Evolutionary conservation across 2,113 vertebrate species (phyloP), one percentile per base, ranked within the genome.

Genomic region (Urocynchramus pylzowi): DNA sequence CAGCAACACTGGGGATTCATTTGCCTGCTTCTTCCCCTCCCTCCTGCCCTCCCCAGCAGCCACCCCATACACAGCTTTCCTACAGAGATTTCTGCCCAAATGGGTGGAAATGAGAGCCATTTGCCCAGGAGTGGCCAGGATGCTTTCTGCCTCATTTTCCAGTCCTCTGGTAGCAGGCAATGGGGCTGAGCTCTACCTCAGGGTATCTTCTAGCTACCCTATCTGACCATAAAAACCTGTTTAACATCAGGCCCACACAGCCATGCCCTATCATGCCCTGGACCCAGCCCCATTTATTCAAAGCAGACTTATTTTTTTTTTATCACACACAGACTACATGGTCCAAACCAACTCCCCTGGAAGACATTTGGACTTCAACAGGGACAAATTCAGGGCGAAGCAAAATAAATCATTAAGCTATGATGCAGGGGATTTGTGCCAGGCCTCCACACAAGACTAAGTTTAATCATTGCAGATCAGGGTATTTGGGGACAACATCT

Each of bases 391-490:
- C 90, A 94, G 76, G 61, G 76, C 5, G 77, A 96, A 94, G 59
- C 35, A 84, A 90, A 97, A 88, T 87, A 97, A 96, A 96, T 94
- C 73, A 94, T 90, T 90, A 95, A 90, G 41, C 83, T 92, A 22
- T 75, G 80, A 92, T 90, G 65, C 44, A 87, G 77, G 92, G 49
- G 9, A 84, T 67, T 92, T 84, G 31, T 92, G 83, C 92, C 83
- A 93, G 80, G 11, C 37, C n/a, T 92, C 65, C 74, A 93, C 64
- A 95, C 53, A 87, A 75, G 53, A 71, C 60, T 73, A 88, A 96
- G 75, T 89, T 95, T 93, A 96, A 87, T 91, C 86, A 74, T 75
- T 94, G 77, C n/a, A 89, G 83, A 92, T 86, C 77, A 84, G 89
- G 86, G 86, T 96, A 96, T 78, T 84, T 92, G 26, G 86, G 92